Evolutionary conservation across 1,140 invertebrate genomes (phyloP).

Genomic region (Drosophila nikananu): DNA sequence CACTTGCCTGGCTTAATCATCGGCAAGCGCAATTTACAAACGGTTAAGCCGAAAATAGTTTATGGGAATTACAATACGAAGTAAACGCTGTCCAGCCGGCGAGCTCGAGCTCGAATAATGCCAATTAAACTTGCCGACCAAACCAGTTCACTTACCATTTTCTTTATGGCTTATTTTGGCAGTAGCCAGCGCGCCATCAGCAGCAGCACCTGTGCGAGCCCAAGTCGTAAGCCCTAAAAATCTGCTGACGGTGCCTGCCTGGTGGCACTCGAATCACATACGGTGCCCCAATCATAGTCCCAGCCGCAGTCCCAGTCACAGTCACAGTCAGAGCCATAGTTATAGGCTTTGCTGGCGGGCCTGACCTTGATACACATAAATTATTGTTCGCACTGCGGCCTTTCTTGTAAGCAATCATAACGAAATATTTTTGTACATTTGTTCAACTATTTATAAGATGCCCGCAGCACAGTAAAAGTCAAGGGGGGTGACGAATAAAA

Average conservation of each 20-base stretch:
- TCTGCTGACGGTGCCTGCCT: conserved; percentile 48
- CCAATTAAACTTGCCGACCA: conserved; percentile 75
- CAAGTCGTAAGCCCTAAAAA: conserved; percentile 45
- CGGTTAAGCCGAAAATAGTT: conserved; percentile 55
- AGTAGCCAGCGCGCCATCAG: conserved; percentile 38
- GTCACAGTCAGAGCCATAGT: conserved; percentile 48
- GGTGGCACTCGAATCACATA: conserved; percentile 49
- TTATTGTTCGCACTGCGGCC: conserved; percentile 58
- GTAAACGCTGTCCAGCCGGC: conserved; percentile 50
- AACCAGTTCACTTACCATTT: conserved; percentile 73
- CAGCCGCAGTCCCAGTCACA: conserved; percentile 4
- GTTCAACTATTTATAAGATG: conserved; percentile 35
- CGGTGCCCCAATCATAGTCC: conserved; percentile 21
- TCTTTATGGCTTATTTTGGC: conserved; percentile 54
- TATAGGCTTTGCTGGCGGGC: conserved; percentile 71
- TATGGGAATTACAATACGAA: conserved; percentile 59
- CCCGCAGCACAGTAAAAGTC: conserved; percentile 32
- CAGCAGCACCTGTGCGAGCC: conserved; percentile 49
- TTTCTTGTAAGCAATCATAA: conserved; percentile 66
- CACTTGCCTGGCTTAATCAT: conserved; percentile 49
- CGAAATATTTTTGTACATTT: conserved; percentile 52
- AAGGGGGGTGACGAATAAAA: conserved; percentile 6
- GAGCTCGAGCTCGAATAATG: conserved; percentile 69
- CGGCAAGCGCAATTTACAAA: conserved; percentile 38
- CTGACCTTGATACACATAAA: conserved; percentile 78